Conservation (phyloP, 2,113 vertebrate species). For the Oceanites oceanicus region DNA sequence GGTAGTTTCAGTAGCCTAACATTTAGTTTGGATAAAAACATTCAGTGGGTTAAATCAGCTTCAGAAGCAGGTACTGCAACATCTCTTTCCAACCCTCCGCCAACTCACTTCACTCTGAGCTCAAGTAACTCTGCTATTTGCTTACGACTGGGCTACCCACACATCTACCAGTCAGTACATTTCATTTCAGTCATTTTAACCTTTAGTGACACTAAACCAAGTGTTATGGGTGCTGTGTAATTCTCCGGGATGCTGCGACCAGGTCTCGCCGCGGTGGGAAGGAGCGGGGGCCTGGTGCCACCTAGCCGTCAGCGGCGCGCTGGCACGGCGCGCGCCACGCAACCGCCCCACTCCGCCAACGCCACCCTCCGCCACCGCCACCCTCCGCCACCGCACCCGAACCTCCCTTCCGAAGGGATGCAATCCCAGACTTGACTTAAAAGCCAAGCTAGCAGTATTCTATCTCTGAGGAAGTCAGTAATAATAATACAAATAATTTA, state of each 20-base stretch:
- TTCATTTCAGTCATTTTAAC: not conserved
- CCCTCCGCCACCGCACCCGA: too few relatives aligned
- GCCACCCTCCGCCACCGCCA: too few relatives aligned
- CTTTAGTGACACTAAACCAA: not conserved
- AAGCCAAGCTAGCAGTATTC: not conserved
- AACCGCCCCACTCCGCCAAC: too few relatives aligned
- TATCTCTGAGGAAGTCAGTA: not conserved
- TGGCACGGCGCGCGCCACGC: too few relatives aligned
- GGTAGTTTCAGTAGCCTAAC: not conserved
- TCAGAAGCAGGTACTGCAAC: not conserved
- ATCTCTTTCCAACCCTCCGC: not conserved
- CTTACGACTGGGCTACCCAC: fast-evolving
- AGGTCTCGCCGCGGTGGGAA: too few relatives aligned
- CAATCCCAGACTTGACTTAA: not conserved
- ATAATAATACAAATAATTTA: not conserved
- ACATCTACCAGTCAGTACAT: not conserved
- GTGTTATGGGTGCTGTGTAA: not conserved
- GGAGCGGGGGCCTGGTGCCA: too few relatives aligned
- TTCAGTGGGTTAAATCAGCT: not conserved
- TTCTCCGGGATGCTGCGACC: too few relatives aligned
- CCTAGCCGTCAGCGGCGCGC: too few relatives aligned
- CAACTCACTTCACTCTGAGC: not conserved
- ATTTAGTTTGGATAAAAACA: not conserved
- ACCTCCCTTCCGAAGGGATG: too few relatives aligned
- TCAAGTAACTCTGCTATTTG: not conserved